phyloP scores from a whole-genome alignment of 2,113 vertebrate genomes.

The Geococcyx californianus region DNA sequence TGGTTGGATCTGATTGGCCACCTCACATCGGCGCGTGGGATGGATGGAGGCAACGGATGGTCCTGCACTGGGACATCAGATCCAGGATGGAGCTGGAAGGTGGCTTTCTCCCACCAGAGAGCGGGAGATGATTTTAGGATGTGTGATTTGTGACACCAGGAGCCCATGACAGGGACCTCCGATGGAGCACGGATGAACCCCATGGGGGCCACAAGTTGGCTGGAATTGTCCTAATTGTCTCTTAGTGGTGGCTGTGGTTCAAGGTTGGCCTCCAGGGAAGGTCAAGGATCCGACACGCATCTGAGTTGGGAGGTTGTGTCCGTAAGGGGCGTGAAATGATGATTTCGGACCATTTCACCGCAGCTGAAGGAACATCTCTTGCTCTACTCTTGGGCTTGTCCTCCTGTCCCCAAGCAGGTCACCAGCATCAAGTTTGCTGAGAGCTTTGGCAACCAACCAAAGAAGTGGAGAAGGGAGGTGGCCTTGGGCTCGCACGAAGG shows the following conservation, averaged over 20 bases:
- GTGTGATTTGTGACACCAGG: too few species aligned
- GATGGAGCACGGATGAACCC: neutral
- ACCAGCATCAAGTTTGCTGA: fast-evolving
- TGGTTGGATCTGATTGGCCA: too few species aligned
- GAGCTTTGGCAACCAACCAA: fast-evolving
- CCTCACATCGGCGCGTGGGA: too few species aligned
- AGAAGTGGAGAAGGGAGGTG: neutral
- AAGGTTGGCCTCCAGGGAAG: neutral
- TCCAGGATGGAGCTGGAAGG: too few species aligned
- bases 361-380: neutral
- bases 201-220: neutral
- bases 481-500: neutral
- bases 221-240: neutral
- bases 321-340: neutral
- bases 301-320: neutral
- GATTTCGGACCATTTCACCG: neutral
- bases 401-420: neutral
- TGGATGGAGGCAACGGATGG: too few species aligned
- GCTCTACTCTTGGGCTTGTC: neutral
- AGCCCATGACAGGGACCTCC: neutral
- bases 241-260: neutral
- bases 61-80: too few species aligned
- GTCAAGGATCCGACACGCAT: neutral
- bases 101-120: too few species aligned
- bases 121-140: neutral